These are phyloP conservation scores for Aphidius gifuensis DNA, from an alignment of 1,140 invertebrate genomes.

Conservation along the genomic window DNA sequence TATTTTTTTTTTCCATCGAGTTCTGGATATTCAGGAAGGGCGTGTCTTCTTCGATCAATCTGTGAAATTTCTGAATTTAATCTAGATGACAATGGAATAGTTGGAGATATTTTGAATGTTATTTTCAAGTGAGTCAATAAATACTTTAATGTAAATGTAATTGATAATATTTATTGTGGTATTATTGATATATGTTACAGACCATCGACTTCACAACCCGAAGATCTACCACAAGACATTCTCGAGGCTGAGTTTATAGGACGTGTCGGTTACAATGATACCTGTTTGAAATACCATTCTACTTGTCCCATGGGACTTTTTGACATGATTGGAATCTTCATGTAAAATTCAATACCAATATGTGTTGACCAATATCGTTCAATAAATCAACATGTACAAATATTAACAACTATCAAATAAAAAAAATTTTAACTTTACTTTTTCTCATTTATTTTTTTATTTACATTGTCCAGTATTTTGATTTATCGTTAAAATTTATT, in stretches of 20 bases:
- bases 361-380: too few species aligned
- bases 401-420: too few species aligned
- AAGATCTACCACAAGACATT: conserved; percentile 46
- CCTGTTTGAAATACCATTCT: conserved; percentile 47
- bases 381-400: too few species aligned
- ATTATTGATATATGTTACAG: conserved; percentile 31
- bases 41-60: conserved; percentile 50
- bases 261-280: conserved; percentile 36
- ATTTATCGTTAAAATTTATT: too few species aligned
- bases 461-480: too few species aligned
- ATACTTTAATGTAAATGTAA: neutral
- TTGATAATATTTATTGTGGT: too few species aligned
- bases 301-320: conserved; percentile 51
- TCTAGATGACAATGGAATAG: conserved; percentile 47
- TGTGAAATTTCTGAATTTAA: conserved; percentile 48
- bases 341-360: conserved; percentile 24
- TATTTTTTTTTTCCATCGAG: conserved; percentile 19
- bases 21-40: conserved; percentile 42
- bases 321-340: conserved; percentile 47
- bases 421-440: too few species aligned
- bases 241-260: conserved; percentile 47
- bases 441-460: too few species aligned
- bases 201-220: conserved; percentile 46
- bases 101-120: conserved; percentile 51
- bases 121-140: conserved; percentile 47